A percentile compares a stretch with the other conserved stretches of the same genome.
These are phyloP conservation scores for Poecile atricapillus DNA, from an alignment of 2,113 vertebrate species.

Conservation along the genomic window DNA sequence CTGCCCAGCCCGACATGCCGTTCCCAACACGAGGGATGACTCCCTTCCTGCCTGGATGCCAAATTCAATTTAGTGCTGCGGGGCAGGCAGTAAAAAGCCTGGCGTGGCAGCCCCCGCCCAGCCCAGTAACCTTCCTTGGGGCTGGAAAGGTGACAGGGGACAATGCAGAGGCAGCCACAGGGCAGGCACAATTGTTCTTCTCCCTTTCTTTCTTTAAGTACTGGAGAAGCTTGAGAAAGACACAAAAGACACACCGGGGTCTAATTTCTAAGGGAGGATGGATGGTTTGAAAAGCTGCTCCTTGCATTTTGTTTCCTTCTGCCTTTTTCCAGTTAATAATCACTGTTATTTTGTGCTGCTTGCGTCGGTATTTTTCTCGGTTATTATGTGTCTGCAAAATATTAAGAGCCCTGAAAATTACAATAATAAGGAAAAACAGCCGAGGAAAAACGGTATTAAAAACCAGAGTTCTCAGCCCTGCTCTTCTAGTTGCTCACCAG, in stretches of 20 bases:
- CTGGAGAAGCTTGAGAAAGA: neutral
- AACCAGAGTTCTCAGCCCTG: neutral
- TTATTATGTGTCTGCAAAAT: slow-evolving; percentile 25
- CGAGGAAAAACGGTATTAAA: neutral
- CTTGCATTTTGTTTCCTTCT: slow-evolving; percentile 6
- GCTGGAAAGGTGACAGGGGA: neutral
- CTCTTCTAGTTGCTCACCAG: neutral
- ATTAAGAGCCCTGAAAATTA: slow-evolving; percentile 19
- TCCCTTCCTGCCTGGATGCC: slow-evolving; percentile 41
- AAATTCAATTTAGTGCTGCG: neutral
- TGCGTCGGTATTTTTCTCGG: neutral
- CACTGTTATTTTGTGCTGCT: neutral
- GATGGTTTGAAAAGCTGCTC: neutral
- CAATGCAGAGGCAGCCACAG: neutral
- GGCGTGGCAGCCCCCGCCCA: neutral
- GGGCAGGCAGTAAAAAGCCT: slow-evolving; percentile 1
- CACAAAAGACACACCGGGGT: neutral
- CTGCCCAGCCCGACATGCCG: neutral
- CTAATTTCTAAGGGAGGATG: neutral
- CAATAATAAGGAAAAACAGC: neutral
- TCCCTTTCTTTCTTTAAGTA: neutral
- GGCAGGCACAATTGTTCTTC: neutral
- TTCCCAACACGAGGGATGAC: neutral
- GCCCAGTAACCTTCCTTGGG: neutral
- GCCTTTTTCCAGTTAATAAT: slow-evolving; percentile 13